Conservation (phyloP, 2,888 invertebrate genomes). For the Euphydryas editha region DNA sequence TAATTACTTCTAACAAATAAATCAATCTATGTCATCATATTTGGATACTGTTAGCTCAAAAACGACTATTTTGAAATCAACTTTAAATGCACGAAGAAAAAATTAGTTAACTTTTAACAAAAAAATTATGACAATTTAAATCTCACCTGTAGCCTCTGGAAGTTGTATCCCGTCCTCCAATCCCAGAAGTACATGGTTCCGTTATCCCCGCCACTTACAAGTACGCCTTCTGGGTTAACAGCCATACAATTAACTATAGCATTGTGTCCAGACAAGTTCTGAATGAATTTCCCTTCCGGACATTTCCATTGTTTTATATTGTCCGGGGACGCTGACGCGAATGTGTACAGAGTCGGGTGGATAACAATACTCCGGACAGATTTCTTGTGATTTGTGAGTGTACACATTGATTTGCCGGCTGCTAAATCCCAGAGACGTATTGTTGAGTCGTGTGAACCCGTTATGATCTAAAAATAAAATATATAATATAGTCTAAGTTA, state of each 20-base stretch:
- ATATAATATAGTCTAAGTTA: background rate
- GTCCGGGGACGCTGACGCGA: constrained; percentile 98
- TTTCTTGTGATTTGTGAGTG: constrained; percentile 99
- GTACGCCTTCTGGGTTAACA: constrained; percentile 96
- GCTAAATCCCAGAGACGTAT: constrained; percentile 99
- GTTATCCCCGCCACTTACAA: constrained; percentile 99
- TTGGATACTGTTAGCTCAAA: too few relatives aligned
- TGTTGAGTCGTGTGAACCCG: constrained; percentile 98
- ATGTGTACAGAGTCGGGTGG: constrained; percentile 93
- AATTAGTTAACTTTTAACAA: background rate
- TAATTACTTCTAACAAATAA: too few relatives aligned
- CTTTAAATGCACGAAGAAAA: too few relatives aligned
- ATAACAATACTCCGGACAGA: constrained; percentile 91
- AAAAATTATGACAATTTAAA: background rate
- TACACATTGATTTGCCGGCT: constrained; percentile 96
- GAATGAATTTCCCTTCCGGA: constrained; percentile 98
- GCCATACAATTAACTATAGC: constrained; percentile 98
- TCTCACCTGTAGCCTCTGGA: constrained; percentile 92
- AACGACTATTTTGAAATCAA: too few relatives aligned
- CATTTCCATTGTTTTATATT: constrained; percentile 99
- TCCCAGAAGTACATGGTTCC: constrained; percentile 99
- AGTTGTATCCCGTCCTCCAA: constrained; percentile 99
- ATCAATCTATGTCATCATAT: too few relatives aligned
- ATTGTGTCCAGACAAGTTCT: constrained; percentile 98
- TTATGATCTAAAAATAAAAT: constrained; percentile 86